Base-by-base conservation (phyloP, 2,797 vertebrate species). In the Thaleichthys pacificus region DNA sequence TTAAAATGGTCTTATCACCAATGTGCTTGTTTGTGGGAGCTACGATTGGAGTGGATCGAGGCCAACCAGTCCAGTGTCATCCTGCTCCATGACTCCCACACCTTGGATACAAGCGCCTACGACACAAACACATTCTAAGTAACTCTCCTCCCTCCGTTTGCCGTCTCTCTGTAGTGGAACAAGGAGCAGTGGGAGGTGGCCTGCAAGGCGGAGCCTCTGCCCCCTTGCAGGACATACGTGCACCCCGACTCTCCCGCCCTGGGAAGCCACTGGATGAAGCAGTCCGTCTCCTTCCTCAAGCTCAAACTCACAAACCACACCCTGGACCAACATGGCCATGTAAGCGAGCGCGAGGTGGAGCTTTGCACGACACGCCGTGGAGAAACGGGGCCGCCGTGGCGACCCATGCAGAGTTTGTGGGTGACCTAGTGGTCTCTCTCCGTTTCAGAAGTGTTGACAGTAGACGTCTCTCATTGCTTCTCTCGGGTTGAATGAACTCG, bases 231-330 rank as follows among this genome's bases (percentile, higher is more conserved):
- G 75, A 95, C 94, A 0, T 97, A 94, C 19, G 77, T 95, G 58
- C 96, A 97, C 80, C 95, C 95, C 0, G 95, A 96, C 79, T 97
- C 96, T 1, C 96, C 96, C 2, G 94, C 95, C 4, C 86, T 89
- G 19, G 96, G 96, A 49, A 93, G 90, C 71, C 95, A 97, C 86
- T 97, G 96, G 96, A 97, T 96, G 96, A 96, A 95, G 62, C 94
- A 96, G 72, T 69, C 94, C 0, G 77, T 96, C 47, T 94, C 95
- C 61, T 97, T 97, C 81, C 95, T 95, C 54, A 96, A 96, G 57
- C 85, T 96, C 79, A 97, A 97, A 81, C 94, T 97, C 79, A 97
- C 96, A 57, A 97, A 97, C 91, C 96, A 97, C 89, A 95, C 94
- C 0, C 77, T 96, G 79, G 95, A 97, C 77, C 95, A 97, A 69